A percentile compares a stretch with the other conserved stretches of the same genome.
These are phyloP conservation scores for Sebastes flavidus DNA, from an alignment of 2,797 vertebrate genomes.

Conservation along the genomic window DNA sequence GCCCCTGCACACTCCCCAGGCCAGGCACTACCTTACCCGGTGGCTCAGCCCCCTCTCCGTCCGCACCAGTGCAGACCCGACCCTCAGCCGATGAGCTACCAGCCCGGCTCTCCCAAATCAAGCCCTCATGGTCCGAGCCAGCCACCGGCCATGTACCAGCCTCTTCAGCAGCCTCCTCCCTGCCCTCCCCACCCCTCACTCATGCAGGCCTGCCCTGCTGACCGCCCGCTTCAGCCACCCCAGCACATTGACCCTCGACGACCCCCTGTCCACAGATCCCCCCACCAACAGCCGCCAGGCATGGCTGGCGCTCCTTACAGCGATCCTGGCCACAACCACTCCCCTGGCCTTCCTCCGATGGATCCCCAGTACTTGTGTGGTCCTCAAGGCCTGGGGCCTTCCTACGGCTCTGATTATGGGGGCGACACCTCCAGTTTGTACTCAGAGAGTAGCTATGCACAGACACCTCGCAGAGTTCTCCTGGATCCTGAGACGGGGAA, in stretches of 20 bases:
- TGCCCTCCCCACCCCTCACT: conserved; percentile 74
- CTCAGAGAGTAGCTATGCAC: conserved; percentile 78
- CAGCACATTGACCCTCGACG: conserved; percentile 73
- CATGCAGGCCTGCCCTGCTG: conserved; percentile 70
- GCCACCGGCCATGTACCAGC: conserved; percentile 73
- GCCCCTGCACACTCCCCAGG: conserved; percentile 68
- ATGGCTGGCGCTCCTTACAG: conserved; percentile 69
- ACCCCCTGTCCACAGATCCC: conserved; percentile 74
- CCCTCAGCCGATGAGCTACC: conserved; percentile 68
- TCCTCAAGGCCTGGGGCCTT: conserved; percentile 73
- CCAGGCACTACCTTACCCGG: conserved; percentile 57
- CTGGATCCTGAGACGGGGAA: conserved; percentile 94
- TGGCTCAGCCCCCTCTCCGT: conserved; percentile 67
- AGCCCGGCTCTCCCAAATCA: conserved; percentile 78
- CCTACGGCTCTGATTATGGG: conserved; percentile 81
- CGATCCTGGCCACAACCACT: conserved; percentile 75
- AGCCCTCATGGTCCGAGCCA: conserved; percentile 66
- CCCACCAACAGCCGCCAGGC: conserved; percentile 73
- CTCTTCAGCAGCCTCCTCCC: conserved; percentile 73
- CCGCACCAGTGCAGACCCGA: conserved; percentile 77
- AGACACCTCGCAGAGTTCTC: conserved; percentile 86
- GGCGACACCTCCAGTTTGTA: conserved; percentile 77
- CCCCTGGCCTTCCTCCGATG: conserved; percentile 75
- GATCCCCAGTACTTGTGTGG: conserved; percentile 82
- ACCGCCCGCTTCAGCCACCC: conserved; percentile 63